Evolutionary conservation across 2,113 vertebrate genomes (phyloP).

Genomic region (Tapirus terrestris): DNA sequence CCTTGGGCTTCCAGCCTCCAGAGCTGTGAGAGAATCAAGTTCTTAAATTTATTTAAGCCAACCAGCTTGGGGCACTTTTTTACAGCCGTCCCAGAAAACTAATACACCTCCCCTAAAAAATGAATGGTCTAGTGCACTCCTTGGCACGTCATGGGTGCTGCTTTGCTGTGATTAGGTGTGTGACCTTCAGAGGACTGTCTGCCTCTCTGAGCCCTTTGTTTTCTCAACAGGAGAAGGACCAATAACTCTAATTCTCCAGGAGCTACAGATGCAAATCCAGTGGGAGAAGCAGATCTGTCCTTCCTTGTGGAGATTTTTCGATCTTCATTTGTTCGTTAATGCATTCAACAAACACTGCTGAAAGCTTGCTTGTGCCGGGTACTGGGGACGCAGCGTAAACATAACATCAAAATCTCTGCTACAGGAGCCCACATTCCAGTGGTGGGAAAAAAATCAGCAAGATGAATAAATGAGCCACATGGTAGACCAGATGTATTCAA

Average conservation of each 20-base stretch:
- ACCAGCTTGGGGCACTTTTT: background rate
- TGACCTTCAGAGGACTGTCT: background rate
- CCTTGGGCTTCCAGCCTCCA: background rate
- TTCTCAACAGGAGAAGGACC: background rate
- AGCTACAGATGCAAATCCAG: background rate
- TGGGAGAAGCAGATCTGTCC: background rate
- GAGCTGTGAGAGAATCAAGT: background rate
- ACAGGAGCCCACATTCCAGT: no score
- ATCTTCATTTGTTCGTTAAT: background rate
- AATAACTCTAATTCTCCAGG: background rate
- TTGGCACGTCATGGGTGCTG: background rate
- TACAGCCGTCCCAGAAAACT: background rate
- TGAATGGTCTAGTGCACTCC: background rate
- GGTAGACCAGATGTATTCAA: background rate
- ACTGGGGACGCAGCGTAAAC: background rate
- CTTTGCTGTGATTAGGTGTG: background rate
- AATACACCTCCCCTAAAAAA: background rate
- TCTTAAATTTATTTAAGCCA: background rate
- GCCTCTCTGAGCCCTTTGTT: background rate
- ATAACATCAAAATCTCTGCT: background rate
- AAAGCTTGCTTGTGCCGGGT: background rate
- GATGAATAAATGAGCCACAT: background rate
- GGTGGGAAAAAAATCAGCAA: background rate
- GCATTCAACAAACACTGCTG: background rate
- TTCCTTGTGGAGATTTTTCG: background rate